A percentile compares a stretch with the other conserved stretches of the same genome.
Evolutionary conservation across 2,888 invertebrate genomes (phyloP).

Genomic region (Phengaris arion): DNA sequence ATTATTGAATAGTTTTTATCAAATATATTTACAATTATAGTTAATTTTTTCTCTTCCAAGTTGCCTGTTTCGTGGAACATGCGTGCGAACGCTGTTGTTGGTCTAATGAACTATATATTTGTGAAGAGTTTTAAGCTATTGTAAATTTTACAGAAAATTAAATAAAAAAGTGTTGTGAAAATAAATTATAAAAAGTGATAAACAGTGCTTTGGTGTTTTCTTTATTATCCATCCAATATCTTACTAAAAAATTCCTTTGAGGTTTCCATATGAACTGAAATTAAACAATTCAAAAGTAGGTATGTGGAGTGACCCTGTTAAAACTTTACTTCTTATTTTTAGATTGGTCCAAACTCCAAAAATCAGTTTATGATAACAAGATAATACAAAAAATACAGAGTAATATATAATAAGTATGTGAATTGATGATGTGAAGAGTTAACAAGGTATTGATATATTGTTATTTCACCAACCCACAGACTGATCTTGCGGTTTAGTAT

Average conservation of each 20-base stretch:
- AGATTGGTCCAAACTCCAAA: no score
- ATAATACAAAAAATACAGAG: background rate
- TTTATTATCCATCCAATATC: conserved; percentile 37
- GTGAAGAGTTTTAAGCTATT: conserved; percentile 79
- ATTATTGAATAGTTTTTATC: conserved; percentile 64
- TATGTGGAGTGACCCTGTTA: no score
- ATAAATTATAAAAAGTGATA: conserved; percentile 80
- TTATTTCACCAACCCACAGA: conserved; percentile 3
- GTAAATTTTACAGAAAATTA: conserved; percentile 80
- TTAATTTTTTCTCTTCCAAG: conserved; percentile 63
- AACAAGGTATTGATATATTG: conserved; percentile 3
- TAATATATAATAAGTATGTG: background rate
- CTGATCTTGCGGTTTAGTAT: background rate
- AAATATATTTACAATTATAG: conserved; percentile 64
- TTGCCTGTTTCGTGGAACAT: conserved; percentile 63
- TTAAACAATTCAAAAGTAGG: no score
- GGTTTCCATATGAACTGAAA: no score
- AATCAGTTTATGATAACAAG: no score
- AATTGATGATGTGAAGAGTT: background rate
- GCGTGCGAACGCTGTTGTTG: conserved; percentile 58
- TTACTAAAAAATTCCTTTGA: background rate
- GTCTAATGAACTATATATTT: conserved; percentile 71
- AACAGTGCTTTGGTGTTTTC: conserved; percentile 64
- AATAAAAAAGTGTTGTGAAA: conserved; percentile 78
- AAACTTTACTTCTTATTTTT: no score